Evolutionary conservation across 2,888 invertebrate genomes (phyloP), one percentile per base, ranked within the genome.

Genomic region (Branchinecta sandiegonensis): DNA sequence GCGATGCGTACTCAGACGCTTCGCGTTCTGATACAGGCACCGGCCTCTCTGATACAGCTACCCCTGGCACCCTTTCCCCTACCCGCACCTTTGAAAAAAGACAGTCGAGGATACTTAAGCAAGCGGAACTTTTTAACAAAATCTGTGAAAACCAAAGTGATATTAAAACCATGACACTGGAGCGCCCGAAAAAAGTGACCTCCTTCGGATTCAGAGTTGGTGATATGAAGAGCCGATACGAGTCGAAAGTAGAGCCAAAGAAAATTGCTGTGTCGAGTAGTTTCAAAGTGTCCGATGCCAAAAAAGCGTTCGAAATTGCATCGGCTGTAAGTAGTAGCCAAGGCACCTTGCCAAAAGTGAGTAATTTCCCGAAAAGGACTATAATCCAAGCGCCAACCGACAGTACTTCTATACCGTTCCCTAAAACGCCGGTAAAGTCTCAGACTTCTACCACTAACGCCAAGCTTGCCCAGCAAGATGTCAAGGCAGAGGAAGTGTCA

Each of bases 241-340:
- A 66, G 23, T 47, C 56, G n/a, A 68, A 48, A 48, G 14, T 46
- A 23, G 68, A 69, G 14, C 67, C 63, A 13, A 69, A 69, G 50
- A 50, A 47, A 17, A 63, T 69, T 37, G 47, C 90, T 67, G 85
- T 88, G 72, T 87, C 90, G 75, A 88, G 90, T 47, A 83, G 83
- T 48, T 89, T 90, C 14, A 90, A 88, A 76, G 90, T 92, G 1
- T 89, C 88, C 68, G 90, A 88, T 75, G 90, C 88, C 73, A 91
- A 90, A 74, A 87, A 88, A 74, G 90, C 89, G 74, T 92, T 90
- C 75, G 90, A 92, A 77, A 82, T 88, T 68, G 86, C 73, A 69
- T 68, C 73, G 9, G 70, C 73, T 10, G 70, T 48, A 6, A 23
- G 13, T 5, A 48, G 50, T 23, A 66, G 37, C 9, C 56, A 56